Evolutionary conservation across 2,797 vertebrate genomes (phyloP).

Genomic region (Enteromius afrohamiltoni): DNA sequence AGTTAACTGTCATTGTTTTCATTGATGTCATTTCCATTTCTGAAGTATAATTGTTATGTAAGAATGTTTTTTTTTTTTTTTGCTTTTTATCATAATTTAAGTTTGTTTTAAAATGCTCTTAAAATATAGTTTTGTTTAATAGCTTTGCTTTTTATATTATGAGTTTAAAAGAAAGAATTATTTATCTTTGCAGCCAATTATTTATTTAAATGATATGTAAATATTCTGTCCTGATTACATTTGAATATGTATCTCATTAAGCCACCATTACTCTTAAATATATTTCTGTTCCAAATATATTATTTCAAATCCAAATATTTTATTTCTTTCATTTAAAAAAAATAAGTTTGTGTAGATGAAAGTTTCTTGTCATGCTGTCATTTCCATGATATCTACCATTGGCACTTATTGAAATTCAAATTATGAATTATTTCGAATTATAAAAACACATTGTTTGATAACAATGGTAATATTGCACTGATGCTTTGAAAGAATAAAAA

Average conservation of each 20-base stretch:
- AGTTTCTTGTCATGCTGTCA: conserved; percentile 55
- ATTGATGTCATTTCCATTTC: conserved; percentile 64
- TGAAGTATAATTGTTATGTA: conserved; percentile 56
- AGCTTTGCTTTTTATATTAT: conserved; percentile 63
- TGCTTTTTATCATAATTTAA: conserved; percentile 57
- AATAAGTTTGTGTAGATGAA: conserved; percentile 34
- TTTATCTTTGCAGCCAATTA: conserved; percentile 74
- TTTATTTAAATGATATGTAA: conserved; percentile 78
- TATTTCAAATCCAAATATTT: conserved; percentile 40
- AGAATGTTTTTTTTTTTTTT: conserved; percentile 64
- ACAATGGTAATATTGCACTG: conserved; percentile 70
- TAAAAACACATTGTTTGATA: conserved; percentile 65
- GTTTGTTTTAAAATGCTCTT: conserved; percentile 60
- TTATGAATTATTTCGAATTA: conserved; percentile 70
- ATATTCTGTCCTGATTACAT: conserved; percentile 70
- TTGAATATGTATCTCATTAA: conserved; percentile 60
- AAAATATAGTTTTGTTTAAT: conserved; percentile 61
- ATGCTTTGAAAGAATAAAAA: conserved; percentile 78
- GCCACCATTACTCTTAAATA: conserved; percentile 48
- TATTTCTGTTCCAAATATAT: conserved; percentile 45
- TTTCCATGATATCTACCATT: conserved; percentile 74
- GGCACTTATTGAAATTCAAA: conserved; percentile 76
- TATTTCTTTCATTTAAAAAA: conserved; percentile 51
- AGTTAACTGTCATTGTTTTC: conserved; percentile 60
- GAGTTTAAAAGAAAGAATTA: conserved; percentile 69